phyloP scores from a whole-genome alignment of 2,888 invertebrate species.

The Archaeoteleia sp. region DNA sequence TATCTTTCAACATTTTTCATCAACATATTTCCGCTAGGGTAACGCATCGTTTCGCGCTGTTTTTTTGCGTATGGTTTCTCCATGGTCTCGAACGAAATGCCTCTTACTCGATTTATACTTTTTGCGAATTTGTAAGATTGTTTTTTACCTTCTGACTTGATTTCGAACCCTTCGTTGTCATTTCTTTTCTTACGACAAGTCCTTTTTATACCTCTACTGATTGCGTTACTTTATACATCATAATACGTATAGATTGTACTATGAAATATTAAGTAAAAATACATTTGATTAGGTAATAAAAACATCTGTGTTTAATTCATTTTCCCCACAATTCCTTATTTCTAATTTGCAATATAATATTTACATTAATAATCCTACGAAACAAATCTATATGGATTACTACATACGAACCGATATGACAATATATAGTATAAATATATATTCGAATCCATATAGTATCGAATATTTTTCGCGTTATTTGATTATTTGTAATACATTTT shows the following conservation, averaged over 20 bases:
- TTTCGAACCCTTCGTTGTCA: conserved; percentile 58
- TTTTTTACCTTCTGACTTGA: conserved; percentile 53
- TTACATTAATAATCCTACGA: too few species aligned
- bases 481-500: too few species aligned
- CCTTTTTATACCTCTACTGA: conserved; percentile 58
- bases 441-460: too few species aligned
- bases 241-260: conserved; percentile 75
- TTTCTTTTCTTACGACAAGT: conserved; percentile 41
- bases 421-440: too few species aligned
- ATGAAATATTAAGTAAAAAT: conserved; percentile 75
- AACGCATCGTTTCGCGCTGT: conserved; percentile 52
- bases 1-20: too few species aligned
- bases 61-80: conserved; percentile 58
- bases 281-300: conserved; percentile 75
- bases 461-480: too few species aligned
- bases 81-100: conserved; percentile 59
- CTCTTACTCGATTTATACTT: conserved; percentile 59
- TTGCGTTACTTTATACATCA: conserved; percentile 74
- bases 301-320: conserved; percentile 36
- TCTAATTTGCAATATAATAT: too few species aligned
- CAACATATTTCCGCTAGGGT: too few species aligned
- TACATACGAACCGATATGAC: too few species aligned
- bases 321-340: too few species aligned
- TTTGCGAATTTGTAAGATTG: conserved; percentile 49
- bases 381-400: too few species aligned